These are phyloP conservation scores for Setipinna tenuifilis DNA, from an alignment of 2,797 vertebrate genomes.

Conservation along the genomic window DNA sequence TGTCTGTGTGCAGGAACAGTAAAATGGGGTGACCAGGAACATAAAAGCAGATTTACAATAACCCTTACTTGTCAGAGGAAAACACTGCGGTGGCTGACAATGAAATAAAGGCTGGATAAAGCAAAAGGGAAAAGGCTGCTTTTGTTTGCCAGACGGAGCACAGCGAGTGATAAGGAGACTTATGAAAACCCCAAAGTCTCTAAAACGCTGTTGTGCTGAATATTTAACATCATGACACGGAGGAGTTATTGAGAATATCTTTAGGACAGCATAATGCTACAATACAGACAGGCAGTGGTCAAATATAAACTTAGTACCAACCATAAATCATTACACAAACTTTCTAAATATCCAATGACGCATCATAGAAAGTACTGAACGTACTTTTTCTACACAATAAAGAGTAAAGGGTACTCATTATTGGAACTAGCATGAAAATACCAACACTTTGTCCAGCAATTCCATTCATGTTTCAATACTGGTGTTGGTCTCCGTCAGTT, in stretches of 20 bases:
- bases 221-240: background rate
- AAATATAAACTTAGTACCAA: background rate
- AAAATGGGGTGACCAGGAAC: slow-evolving; percentile 44
- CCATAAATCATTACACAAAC: too few relatives aligned
- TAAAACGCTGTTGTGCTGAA: background rate
- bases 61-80: background rate
- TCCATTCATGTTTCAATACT: background rate
- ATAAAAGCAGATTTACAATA: slow-evolving; percentile 38
- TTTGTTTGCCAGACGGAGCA: background rate
- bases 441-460: background rate
- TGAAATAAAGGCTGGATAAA: background rate
- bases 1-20: slow-evolving; percentile 45
- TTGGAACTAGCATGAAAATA: background rate
- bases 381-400: too few relatives aligned
- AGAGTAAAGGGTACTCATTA: background rate
- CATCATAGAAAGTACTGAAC: too few relatives aligned
- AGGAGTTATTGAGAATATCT: background rate
- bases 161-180: background rate
- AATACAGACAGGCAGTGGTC: background rate
- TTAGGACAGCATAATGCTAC: background rate
- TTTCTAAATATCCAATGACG: too few relatives aligned
- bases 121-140: background rate
- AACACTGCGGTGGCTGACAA: background rate
- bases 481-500: background rate
- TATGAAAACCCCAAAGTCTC: background rate